A percentile compares a stretch with the other conserved stretches of the same genome.
Conservation (phyloP, 2,797 vertebrate species). For the Euphonia xanthogaster region DNA sequence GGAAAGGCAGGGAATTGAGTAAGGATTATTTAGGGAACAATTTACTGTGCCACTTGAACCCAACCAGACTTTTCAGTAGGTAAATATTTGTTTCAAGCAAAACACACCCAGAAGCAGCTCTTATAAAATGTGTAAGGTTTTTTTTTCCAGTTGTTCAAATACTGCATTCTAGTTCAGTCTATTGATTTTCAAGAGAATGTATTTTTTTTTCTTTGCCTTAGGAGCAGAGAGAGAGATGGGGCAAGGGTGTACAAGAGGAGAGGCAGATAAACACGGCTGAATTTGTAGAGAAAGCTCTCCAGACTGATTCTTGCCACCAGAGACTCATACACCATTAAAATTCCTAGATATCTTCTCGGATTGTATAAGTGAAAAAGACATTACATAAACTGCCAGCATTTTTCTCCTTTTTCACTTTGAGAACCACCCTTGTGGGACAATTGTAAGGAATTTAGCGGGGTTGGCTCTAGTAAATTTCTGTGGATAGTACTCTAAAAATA, state of each 20-base stretch:
- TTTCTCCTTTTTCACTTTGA: constrained; percentile 29
- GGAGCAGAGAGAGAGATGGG: neutral
- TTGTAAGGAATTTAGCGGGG: constrained; percentile 32
- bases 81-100: neutral
- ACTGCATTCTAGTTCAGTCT: neutral
- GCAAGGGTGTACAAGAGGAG: neutral
- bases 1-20: neutral
- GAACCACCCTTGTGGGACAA: constrained; percentile 28
- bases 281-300: neutral
- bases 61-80: neutral
- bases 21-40: neutral
- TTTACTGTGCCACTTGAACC: neutral
- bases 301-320: constrained; percentile 1
- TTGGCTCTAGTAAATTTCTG: neutral
- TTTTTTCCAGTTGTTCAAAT: neutral
- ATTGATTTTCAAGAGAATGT: neutral
- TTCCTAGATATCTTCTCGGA: constrained; percentile 6
- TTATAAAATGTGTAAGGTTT: neutral
- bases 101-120: neutral
- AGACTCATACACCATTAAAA: neutral
- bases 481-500: neutral
- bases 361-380: constrained; percentile 21
- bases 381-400: constrained; percentile 12
- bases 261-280: neutral
- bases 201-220: neutral